Conservation (phyloP, 2,888 invertebrate species). For the Lochmaea crataegi region DNA sequence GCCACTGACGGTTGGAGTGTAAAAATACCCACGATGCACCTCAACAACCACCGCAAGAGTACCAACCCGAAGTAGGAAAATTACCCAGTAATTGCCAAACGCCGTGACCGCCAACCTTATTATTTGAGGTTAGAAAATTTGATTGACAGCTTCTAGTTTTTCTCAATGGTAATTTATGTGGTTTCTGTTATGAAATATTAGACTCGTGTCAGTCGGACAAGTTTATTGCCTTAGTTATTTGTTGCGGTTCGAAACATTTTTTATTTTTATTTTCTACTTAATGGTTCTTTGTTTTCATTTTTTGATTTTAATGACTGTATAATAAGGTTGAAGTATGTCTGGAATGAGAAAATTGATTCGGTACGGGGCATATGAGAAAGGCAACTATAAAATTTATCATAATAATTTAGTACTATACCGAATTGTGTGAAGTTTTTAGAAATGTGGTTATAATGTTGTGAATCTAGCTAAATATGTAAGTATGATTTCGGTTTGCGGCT, state of each 20-base stretch:
- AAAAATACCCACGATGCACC: conserved; percentile 10
- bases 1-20: conserved; percentile 17
- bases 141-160: conserved; percentile 62
- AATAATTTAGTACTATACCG: conserved; percentile 20
- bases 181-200: conserved; percentile 52
- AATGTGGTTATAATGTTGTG: conserved; percentile 29
- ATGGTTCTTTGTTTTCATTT: conserved; percentile 46
- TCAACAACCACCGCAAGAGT: conserved; percentile 31
- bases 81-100: conserved; percentile 50
- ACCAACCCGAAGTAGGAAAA: conserved; percentile 41
- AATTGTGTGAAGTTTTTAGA: conserved; percentile 34
- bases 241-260: conserved; percentile 42
- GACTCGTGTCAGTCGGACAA: conserved; percentile 47
- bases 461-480: conserved; percentile 29
- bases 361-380: conserved; percentile 40
- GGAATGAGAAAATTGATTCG: conserved; percentile 45
- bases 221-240: conserved; percentile 50
- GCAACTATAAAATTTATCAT: conserved; percentile 42
- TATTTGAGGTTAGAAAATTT: conserved; percentile 56
- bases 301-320: conserved; percentile 42
- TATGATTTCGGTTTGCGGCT: conserved; percentile 22
- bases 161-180: conserved; percentile 59
- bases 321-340: conserved; percentile 42
- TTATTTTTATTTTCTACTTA: conserved; percentile 41
- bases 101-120: conserved; percentile 44